Evolutionary conservation across 2,888 invertebrate species (phyloP).

Genomic region (Ethmia dodecea): DNA sequence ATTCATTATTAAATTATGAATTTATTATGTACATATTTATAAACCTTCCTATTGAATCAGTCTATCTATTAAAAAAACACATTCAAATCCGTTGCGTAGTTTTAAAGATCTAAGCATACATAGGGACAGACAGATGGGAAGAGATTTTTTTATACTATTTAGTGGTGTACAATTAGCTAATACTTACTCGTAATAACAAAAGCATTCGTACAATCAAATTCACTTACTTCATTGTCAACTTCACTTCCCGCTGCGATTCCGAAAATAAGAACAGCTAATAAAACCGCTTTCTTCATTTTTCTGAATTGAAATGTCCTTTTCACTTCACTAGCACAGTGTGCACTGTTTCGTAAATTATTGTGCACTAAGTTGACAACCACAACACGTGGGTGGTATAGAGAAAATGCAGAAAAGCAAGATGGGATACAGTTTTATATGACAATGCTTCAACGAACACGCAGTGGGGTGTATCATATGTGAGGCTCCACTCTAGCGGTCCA

Average conservation of each 20-base stretch:
- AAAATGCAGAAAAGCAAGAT: slow-evolving; percentile 55
- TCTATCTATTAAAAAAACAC: too few relatives aligned
- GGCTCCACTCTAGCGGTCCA: too few relatives aligned
- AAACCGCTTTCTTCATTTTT: slow-evolving; percentile 55
- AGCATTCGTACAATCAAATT: neutral
- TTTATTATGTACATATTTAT: too few relatives aligned
- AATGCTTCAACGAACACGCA: slow-evolving; percentile 41
- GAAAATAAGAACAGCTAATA: slow-evolving; percentile 55
- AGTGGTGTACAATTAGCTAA: neutral
- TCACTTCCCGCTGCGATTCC: slow-evolving; percentile 59
- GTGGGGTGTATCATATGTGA: too few relatives aligned
- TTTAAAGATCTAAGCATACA: too few relatives aligned
- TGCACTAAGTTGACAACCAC: slow-evolving; percentile 26
- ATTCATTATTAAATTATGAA: too few relatives aligned
- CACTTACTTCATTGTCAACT: slow-evolving; percentile 54
- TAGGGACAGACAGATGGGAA: too few relatives aligned
- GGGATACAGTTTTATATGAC: slow-evolving; percentile 57
- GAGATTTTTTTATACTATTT: too few relatives aligned
- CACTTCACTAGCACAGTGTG: slow-evolving; percentile 51
- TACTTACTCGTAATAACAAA: neutral
- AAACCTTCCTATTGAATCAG: too few relatives aligned
- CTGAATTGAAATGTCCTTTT: slow-evolving; percentile 23
- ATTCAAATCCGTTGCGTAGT: too few relatives aligned
- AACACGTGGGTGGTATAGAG: slow-evolving; percentile 29
- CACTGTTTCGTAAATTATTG: slow-evolving; percentile 12